Evolutionary conservation across 2,113 vertebrate species (phyloP).

Genomic region (Cairina moschata): DNA sequence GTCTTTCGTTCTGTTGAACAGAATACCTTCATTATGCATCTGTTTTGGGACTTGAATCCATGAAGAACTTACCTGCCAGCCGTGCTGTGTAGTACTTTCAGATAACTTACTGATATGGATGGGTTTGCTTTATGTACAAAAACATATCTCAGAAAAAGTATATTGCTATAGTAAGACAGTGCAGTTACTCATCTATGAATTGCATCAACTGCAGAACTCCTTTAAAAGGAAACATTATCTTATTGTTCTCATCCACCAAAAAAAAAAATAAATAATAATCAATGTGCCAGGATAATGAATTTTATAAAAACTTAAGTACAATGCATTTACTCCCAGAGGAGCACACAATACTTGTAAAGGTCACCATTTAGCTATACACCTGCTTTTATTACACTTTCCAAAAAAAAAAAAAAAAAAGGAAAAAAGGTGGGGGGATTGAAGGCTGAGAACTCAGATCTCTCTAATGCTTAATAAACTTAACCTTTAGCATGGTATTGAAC

Average conservation of each 20-base stretch:
- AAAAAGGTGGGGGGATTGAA: background rate
- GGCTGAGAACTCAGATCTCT: conserved; percentile 38
- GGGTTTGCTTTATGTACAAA: background rate
- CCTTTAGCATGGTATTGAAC: conserved; percentile 49
- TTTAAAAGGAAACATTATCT: background rate
- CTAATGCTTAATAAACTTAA: conserved; percentile 69
- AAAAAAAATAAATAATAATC: background rate
- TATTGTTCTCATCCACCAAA: conserved; percentile 2
- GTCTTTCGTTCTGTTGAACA: background rate
- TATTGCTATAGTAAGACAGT: background rate
- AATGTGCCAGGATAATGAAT: conserved; percentile 20
- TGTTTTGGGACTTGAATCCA: background rate
- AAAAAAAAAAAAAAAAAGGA: background rate
- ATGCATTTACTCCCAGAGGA: background rate
- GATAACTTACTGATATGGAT: background rate
- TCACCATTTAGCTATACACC: conserved; percentile 38
- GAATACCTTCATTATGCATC: background rate
- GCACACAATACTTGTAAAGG: conserved; percentile 7
- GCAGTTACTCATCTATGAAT: background rate
- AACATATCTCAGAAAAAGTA: background rate
- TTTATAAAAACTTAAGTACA: conserved; percentile 5
- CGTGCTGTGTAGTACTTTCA: background rate
- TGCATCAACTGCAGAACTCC: background rate
- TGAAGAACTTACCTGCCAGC: background rate
- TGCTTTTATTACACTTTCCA: conserved; percentile 1